Conservation (phyloP, 2,888 invertebrate genomes). For the Athripsodes cinereus region DNA sequence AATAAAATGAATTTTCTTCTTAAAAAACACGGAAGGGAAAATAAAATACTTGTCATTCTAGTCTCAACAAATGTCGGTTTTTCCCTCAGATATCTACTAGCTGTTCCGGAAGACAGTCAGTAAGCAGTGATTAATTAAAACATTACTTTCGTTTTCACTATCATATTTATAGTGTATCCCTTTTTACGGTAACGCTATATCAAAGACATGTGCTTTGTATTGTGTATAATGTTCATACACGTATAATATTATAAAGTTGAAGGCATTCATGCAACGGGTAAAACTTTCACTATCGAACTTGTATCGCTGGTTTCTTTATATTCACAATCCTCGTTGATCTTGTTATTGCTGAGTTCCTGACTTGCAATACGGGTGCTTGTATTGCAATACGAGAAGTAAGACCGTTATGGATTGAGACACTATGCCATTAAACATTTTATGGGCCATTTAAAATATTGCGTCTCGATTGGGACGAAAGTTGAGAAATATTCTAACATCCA, state of each 20-base stretch:
- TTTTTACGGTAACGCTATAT: background rate
- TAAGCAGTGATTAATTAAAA: background rate
- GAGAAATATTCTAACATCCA: too few species aligned
- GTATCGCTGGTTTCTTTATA: background rate
- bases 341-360: background rate
- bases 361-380: too few species aligned
- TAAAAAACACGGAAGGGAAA: background rate
- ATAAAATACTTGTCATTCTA: conserved; percentile 1
- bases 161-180: background rate
- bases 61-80: background rate
- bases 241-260: background rate
- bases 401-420: too few species aligned
- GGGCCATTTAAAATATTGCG: too few species aligned
- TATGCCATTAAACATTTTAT: too few species aligned
- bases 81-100: background rate
- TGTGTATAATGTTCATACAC: background rate
- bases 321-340: background rate
- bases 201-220: background rate
- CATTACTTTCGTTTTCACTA: conserved; percentile 1
- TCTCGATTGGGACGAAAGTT: too few species aligned
- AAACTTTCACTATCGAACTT: background rate
- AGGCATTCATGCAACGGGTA: conserved; percentile 1
- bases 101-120: background rate
- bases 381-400: too few species aligned
- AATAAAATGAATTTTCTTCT: background rate